Percentiles rank a stretch among this genome's conserved stretches.
These are phyloP conservation scores for Dicyrtomina minuta DNA, from an alignment of 2,888 invertebrate species.

Conservation along the genomic window DNA sequence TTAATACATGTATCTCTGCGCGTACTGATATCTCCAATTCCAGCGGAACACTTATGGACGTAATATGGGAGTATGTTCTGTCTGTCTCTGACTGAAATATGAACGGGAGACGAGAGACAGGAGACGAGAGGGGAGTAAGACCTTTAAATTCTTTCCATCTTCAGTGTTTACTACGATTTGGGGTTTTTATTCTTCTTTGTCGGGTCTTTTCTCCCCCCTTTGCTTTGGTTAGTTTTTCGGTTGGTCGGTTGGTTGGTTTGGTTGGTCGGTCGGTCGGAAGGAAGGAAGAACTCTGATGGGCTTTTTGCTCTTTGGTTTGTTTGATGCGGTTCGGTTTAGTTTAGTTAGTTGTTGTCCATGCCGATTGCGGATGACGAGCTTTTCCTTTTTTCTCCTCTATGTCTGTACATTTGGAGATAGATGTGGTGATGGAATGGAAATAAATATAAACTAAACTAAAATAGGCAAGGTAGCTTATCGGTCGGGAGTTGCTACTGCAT, in stretches of 20 bases:
- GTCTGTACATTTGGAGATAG: too few relatives aligned
- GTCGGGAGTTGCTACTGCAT: too few relatives aligned
- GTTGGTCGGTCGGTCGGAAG: too few relatives aligned
- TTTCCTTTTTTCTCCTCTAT: conserved; percentile 9
- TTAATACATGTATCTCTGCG: too few relatives aligned
- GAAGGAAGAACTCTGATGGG: too few relatives aligned
- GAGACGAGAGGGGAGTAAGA: conserved; percentile 12
- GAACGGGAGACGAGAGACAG: not conserved
- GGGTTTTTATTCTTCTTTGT: conserved; percentile 17
- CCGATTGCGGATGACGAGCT: conserved; percentile 16
- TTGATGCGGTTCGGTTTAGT: conserved; percentile 32
- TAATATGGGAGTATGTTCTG: not conserved
- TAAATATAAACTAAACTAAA: too few relatives aligned
- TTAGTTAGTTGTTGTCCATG: not conserved
- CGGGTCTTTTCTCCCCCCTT: not conserved
- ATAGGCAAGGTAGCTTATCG: too few relatives aligned
- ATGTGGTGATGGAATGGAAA: too few relatives aligned
- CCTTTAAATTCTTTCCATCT: conserved; percentile 30
- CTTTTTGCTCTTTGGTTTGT: conserved; percentile 22
- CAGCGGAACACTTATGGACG: not conserved
- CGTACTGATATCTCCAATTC: too few relatives aligned
- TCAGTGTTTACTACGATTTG: conserved; percentile 14
- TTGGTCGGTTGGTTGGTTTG: not conserved
- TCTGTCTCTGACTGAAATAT: not conserved
- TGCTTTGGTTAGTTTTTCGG: not conserved